Evolutionary conservation across 2,888 invertebrate species (phyloP).

Genomic region (Plutella xylostella): DNA sequence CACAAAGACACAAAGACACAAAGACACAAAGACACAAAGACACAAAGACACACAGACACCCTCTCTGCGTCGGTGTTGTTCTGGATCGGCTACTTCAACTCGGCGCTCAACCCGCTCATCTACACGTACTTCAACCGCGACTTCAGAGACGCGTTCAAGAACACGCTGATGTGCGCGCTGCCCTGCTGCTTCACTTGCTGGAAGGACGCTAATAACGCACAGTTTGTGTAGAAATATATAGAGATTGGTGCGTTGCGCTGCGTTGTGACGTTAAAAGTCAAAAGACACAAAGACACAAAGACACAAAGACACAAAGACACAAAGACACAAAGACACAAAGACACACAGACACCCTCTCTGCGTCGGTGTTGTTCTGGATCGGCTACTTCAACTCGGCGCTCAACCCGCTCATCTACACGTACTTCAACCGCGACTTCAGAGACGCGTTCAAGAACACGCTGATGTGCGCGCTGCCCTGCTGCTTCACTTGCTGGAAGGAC

Average conservation of each 20-base stretch:
- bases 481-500: conserved; percentile 80
- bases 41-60: too few species aligned
- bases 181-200: conserved; percentile 85
- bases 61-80: too few species aligned
- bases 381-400: conserved; percentile 97
- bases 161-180: conserved; percentile 86
- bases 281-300: too few species aligned
- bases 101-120: conserved; percentile 93
- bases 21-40: too few species aligned
- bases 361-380: conserved; percentile 96
- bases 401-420: conserved; percentile 95
- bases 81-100: conserved; percentile 98
- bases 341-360: too few species aligned
- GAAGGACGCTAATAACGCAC: conserved; percentile 73
- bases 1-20: too few species aligned
- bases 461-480: conserved; percentile 87
- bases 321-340: too few species aligned
- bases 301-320: too few species aligned
- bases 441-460: conserved; percentile 95
- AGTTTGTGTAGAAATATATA: conserved; percentile 74
- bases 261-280: too few species aligned
- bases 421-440: conserved; percentile 96
- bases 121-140: conserved; percentile 97
- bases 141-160: conserved; percentile 96
- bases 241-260: too few species aligned